Evolutionary conservation across 2,113 vertebrate genomes (phyloP).

Genomic region (Podiceps cristatus): DNA sequence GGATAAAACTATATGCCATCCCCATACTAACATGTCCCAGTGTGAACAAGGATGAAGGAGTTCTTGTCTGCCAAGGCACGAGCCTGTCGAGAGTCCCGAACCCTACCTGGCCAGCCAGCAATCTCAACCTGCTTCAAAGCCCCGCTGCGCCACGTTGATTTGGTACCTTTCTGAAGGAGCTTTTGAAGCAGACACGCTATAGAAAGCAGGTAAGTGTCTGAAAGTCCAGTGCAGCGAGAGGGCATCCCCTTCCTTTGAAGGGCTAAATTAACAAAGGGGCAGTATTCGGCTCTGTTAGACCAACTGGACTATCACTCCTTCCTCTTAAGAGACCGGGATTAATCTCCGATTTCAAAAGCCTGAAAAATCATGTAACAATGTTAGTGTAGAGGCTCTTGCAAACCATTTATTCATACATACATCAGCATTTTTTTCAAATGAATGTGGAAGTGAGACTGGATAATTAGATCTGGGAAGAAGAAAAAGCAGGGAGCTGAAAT

Average conservation of each 20-base stretch:
- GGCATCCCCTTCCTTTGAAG: background rate
- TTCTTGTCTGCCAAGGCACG: rapidly evolving
- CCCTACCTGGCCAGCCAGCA: background rate
- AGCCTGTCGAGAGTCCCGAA: background rate
- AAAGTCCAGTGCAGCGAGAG: background rate
- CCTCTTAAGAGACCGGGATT: background rate
- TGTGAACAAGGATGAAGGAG: background rate
- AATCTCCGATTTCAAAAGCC: background rate
- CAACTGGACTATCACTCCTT: background rate
- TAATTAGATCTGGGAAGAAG: background rate
- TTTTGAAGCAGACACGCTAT: background rate
- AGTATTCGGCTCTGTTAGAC: background rate
- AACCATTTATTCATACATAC: background rate
- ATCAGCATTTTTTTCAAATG: background rate
- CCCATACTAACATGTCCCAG: rapidly evolving
- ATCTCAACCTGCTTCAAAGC: background rate
- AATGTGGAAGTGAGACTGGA: background rate
- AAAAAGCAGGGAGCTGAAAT: background rate
- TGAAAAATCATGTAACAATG: background rate
- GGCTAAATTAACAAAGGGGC: background rate
- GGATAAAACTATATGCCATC: rapidly evolving
- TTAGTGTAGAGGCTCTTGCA: background rate
- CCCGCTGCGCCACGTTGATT: rapidly evolving
- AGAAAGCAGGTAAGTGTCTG: background rate
- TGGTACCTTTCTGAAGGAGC: background rate